Base-by-base conservation (phyloP, 2,113 vertebrate genomes). In the Andinoacara biseriatus region DNA sequence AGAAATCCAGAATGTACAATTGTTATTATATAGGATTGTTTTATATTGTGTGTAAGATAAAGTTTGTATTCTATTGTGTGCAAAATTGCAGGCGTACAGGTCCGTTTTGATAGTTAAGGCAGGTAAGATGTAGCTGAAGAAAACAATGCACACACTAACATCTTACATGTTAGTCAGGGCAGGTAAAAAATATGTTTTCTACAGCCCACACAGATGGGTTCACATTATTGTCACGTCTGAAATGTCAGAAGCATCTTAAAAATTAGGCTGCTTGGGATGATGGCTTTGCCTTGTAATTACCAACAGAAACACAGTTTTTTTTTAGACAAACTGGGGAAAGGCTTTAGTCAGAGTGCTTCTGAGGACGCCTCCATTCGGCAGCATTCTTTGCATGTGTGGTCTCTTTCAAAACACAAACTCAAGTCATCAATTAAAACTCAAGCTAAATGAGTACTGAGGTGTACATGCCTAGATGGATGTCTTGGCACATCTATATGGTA, bases 101-200 rank as follows among this genome's bases (percentile, higher is more conserved):
- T 26, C 26, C 26, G 29, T 31, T 31, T 31, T 31, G 29, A 31
- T 3, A 31, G 29, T 31, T 31, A 31, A 4, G 3, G 29, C 29
- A 31, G 29, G 29, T 31, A 31, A 29, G 11, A 13, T 59, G 58
- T 58, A 5, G 46, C 6, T 61, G 17, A 57, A 38, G 26, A 57
- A 14, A 35, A 18, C 17, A 22, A 49, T 57, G 4, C 33, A 82
- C 69, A 74, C 31, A 22, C 43, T 83, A 60, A 17, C 22, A 10
- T 84, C 87, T 49, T 72, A 58, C 20, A 29, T 88, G 86, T 93
- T 87, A 87, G 92, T 95, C 80, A 13, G 82, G 89, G 62, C 93
- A 93, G 52, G 91, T 87, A 78, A 79, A 82, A 52, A 69, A 83
- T 82, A 49, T 61, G 65, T 82, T 85, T 79, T 62, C 74, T 63